Percentiles rank a stretch among this genome's conserved stretches.
Conservation (phyloP, 2,797 vertebrate genomes). For the Falco novaeseelandiae region DNA sequence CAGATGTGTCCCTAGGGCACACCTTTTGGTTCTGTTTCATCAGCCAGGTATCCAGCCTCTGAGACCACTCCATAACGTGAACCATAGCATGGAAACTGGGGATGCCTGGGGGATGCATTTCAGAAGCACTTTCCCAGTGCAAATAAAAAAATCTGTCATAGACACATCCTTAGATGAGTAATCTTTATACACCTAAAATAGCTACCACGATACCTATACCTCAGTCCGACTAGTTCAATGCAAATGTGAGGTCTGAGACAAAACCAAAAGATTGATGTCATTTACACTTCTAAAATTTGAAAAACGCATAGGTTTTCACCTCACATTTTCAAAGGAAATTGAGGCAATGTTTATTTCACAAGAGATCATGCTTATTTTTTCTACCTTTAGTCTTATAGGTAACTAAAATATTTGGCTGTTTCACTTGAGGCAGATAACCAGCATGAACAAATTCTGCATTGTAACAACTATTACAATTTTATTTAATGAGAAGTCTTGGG, state of each 20-base stretch:
- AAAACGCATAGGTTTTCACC: not conserved
- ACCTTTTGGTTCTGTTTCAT: not conserved
- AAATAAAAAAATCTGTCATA: not conserved
- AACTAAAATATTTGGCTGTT: not conserved
- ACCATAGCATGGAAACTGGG: not conserved
- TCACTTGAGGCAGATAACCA: not conserved
- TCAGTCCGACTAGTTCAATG: not conserved
- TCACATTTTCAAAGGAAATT: not conserved
- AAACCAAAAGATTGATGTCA: not conserved
- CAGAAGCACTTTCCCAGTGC: not conserved
- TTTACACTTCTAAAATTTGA: not conserved
- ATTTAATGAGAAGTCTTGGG: constrained; percentile 3
- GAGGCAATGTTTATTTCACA: not conserved
- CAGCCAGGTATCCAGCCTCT: not conserved
- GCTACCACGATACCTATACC: not conserved
- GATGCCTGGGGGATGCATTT: not conserved
- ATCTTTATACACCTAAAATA: not conserved
- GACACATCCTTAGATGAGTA: not conserved
- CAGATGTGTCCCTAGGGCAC: not conserved
- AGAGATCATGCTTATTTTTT: not conserved
- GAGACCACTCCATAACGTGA: fast-evolving
- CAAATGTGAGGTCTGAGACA: not conserved
- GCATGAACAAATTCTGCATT: not conserved
- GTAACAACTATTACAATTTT: not conserved
- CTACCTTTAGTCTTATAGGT: not conserved